phyloP scores from a whole-genome alignment of 1,140 invertebrate species.

The Trichoplusia ni region DNA sequence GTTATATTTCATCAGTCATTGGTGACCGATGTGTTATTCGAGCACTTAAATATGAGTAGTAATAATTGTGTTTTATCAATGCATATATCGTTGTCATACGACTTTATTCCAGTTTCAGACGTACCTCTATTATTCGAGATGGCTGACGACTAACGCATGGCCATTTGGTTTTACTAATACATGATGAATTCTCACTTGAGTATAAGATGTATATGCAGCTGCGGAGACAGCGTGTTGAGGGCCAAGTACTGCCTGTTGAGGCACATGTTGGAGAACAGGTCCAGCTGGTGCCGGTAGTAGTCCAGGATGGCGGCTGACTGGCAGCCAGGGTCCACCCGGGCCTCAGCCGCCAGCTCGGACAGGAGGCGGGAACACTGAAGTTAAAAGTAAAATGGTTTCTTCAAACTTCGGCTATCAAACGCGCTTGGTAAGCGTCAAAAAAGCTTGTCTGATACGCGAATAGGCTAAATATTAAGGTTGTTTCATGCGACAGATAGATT shows the following conservation, averaged over 20 bases:
- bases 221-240: slow-evolving; percentile 94
- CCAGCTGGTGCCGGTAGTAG: slow-evolving; percentile 97
- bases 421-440: too few species aligned
- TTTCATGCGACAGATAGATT: too few species aligned
- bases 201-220: slow-evolving; percentile 97
- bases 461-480: too few species aligned
- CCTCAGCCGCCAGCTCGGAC: slow-evolving; percentile 86
- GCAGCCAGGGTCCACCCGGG: slow-evolving; percentile 77
- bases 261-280: slow-evolving; percentile 99
- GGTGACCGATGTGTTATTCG: too few species aligned
- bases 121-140: too few species aligned
- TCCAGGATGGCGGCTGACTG: slow-evolving; percentile 90
- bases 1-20: too few species aligned
- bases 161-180: background rate
- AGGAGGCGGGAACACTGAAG: slow-evolving; percentile 85
- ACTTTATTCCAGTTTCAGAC: too few species aligned
- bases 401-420: background rate
- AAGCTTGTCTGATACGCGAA: too few species aligned
- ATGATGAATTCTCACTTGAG: slow-evolving; percentile 86
- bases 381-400: background rate
- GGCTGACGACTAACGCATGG: too few species aligned
- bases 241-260: slow-evolving; percentile 98
- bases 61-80: too few species aligned
- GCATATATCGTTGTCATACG: too few species aligned
- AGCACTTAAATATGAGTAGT: too few species aligned